Conservation (phyloP, 2,888 invertebrate species). For the Orthonevra nobilis region DNA sequence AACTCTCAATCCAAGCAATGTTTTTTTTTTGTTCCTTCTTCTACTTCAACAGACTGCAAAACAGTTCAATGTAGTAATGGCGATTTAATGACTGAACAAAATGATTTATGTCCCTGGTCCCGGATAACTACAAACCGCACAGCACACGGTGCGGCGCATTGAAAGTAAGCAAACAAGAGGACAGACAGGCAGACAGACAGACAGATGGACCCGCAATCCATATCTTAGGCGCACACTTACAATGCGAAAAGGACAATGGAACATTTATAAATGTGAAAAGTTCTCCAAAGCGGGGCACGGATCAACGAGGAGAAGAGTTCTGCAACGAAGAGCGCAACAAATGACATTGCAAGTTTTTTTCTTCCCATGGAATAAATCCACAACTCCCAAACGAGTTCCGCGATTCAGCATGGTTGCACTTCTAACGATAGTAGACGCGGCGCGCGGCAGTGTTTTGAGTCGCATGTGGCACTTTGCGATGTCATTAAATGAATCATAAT, state of each 20-base stretch:
- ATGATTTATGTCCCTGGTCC: slow-evolving; percentile 67
- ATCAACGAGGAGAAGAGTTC: neutral
- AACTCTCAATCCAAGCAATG: slow-evolving; percentile 29
- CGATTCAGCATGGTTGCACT: slow-evolving; percentile 2
- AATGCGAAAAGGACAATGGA: slow-evolving; percentile 40
- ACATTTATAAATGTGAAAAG: slow-evolving; percentile 36
- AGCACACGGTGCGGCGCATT: slow-evolving; percentile 37
- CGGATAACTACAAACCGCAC: slow-evolving; percentile 45
- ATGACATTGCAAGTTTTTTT: slow-evolving; percentile 21
- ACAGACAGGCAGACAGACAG: slow-evolving; percentile 40
- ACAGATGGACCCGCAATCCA: neutral
- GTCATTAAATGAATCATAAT: slow-evolving; percentile 54
- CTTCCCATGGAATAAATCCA: neutral
- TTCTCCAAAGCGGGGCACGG: slow-evolving; percentile 28
- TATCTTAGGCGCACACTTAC: slow-evolving; percentile 14
- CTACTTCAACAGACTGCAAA: slow-evolving; percentile 40
- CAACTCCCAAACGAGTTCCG: slow-evolving; percentile 31
- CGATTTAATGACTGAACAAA: slow-evolving; percentile 70
- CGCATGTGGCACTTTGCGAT: slow-evolving; percentile 24
- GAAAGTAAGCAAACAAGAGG: slow-evolving; percentile 36
- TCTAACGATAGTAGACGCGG: slow-evolving; percentile 29
- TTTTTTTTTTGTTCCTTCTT: slow-evolving; percentile 12
- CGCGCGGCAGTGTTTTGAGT: slow-evolving; percentile 14
- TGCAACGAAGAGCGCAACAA: slow-evolving; percentile 25
- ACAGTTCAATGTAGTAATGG: slow-evolving; percentile 65